A percentile compares a stretch with the other conserved stretches of the same genome.
Conservation (phyloP, 1,140 invertebrate genomes). For the Drosophila eugracilis region DNA sequence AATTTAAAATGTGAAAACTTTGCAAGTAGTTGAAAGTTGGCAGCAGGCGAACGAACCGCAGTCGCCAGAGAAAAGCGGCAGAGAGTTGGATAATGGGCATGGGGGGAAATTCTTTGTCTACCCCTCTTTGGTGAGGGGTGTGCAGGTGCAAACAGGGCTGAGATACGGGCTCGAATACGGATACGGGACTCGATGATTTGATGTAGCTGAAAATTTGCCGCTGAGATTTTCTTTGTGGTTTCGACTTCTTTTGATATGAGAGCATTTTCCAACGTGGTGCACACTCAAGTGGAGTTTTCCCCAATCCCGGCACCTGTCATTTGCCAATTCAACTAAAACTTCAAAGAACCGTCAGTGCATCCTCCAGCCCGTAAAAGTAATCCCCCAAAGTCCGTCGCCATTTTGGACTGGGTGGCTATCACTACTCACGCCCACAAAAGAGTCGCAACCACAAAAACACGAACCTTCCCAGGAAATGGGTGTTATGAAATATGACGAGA, state of each 20-base stretch:
- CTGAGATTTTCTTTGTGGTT: slow-evolving; percentile 83
- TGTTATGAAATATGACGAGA: slow-evolving; percentile 77
- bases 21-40: slow-evolving; percentile 64
- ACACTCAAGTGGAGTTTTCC: slow-evolving; percentile 24
- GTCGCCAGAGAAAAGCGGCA: slow-evolving; percentile 40
- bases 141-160: slow-evolving; percentile 61
- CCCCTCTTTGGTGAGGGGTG: slow-evolving; percentile 3
- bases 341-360: slow-evolving; percentile 46
- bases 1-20: slow-evolving; percentile 81
- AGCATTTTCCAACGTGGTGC: slow-evolving; percentile 46
- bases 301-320: slow-evolving; percentile 33
- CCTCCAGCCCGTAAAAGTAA: neutral
- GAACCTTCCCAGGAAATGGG: slow-evolving; percentile 3
- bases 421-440: slow-evolving; percentile 49
- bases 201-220: slow-evolving; percentile 58
- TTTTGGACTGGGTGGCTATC: slow-evolving; percentile 33
- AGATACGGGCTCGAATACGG: slow-evolving; percentile 34
- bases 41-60: slow-evolving; percentile 68
- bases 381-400: slow-evolving; percentile 41
- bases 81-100: slow-evolving; percentile 13
- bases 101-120: slow-evolving; percentile 63
- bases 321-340: slow-evolving; percentile 59
- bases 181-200: slow-evolving; percentile 72
- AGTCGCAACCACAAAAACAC: slow-evolving; percentile 8
- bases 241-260: slow-evolving; percentile 78